Evolutionary conservation across 2,797 vertebrate species (phyloP).

Genomic region (Odontamblyopus lacepedii): DNA sequence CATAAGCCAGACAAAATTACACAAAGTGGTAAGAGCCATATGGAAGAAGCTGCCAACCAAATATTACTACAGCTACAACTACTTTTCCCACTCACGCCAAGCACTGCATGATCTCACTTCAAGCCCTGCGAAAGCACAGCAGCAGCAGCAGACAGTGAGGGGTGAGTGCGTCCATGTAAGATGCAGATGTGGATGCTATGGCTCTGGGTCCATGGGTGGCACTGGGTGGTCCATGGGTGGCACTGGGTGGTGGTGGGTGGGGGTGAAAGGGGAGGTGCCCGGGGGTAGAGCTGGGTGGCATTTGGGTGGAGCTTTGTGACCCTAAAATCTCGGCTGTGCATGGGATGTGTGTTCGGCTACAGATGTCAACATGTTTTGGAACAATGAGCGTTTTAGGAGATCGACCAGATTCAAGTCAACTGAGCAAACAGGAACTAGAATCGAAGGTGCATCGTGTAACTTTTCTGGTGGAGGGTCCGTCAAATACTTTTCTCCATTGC

Average conservation of each 20-base stretch:
- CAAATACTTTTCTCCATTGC: too few relatives aligned
- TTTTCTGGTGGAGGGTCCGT: too few relatives aligned
- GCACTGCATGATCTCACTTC: constrained; percentile 29
- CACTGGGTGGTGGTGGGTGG: background rate
- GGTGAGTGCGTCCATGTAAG: constrained; percentile 51
- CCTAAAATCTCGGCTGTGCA: constrained; percentile 17
- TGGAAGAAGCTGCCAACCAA: constrained; percentile 44
- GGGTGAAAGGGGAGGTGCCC: constrained; percentile 26
- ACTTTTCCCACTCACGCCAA: constrained; percentile 46
- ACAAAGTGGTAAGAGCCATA: constrained; percentile 26
- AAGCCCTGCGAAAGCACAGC: constrained; percentile 5
- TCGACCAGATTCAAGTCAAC: background rate
- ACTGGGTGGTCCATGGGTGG: constrained; percentile 5
- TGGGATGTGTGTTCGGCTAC: constrained; percentile 19
- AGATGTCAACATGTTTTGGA: constrained; percentile 10
- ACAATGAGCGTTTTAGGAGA: background rate
- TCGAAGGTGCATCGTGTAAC: background rate
- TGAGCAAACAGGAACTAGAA: background rate
- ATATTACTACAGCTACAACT: constrained; percentile 19
- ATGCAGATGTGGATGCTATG: constrained; percentile 74
- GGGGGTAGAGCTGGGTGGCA: constrained; percentile 69
- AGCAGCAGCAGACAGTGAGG: constrained; percentile 43
- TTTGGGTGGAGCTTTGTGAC: constrained; percentile 31
- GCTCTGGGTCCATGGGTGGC: constrained; percentile 29
- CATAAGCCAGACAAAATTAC: too few relatives aligned